These are phyloP conservation scores for Pelmatolapia mariae DNA, from an alignment of 2,113 vertebrate genomes.

Conservation along the genomic window DNA sequence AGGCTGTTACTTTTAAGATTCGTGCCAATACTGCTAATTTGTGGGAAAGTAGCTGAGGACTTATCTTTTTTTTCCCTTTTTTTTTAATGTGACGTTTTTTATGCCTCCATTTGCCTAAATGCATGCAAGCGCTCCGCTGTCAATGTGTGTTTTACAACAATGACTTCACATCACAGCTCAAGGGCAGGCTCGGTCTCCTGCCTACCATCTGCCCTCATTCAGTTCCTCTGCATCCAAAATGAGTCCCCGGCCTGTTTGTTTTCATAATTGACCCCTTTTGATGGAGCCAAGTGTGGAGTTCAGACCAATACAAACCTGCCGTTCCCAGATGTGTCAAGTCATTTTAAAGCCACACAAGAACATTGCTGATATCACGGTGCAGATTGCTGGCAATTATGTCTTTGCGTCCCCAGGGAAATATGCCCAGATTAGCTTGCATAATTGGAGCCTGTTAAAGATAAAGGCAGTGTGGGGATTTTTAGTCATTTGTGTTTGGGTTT, in stretches of 20 bases:
- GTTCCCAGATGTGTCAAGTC: constrained; percentile 53
- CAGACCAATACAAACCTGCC: background rate
- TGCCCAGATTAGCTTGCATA: constrained; percentile 67
- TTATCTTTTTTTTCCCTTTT: background rate
- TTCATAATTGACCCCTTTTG: constrained; percentile 56
- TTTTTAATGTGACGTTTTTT: background rate
- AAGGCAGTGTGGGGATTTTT: constrained; percentile 39
- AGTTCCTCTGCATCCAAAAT: constrained; percentile 15
- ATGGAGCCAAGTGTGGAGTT: constrained; percentile 38
- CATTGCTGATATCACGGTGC: constrained; percentile 38
- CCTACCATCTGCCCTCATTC: constrained; percentile 47
- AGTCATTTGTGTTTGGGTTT: background rate
- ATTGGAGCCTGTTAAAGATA: constrained; percentile 64
- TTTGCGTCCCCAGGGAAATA: constrained; percentile 60
- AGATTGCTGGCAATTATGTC: constrained; percentile 66
- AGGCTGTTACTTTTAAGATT: background rate
- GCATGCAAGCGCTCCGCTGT: background rate
- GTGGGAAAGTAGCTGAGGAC: background rate
- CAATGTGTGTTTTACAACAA: constrained; percentile 2
- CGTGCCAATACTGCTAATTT: background rate
- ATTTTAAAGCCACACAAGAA: constrained; percentile 53
- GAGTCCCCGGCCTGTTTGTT: constrained; percentile 45
- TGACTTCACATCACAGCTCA: constrained; percentile 37
- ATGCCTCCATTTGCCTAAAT: background rate
- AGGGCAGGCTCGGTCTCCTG: constrained; percentile 41